Conservation (phyloP, 1,140 invertebrate species). For the Odontomachus brunneus region DNA sequence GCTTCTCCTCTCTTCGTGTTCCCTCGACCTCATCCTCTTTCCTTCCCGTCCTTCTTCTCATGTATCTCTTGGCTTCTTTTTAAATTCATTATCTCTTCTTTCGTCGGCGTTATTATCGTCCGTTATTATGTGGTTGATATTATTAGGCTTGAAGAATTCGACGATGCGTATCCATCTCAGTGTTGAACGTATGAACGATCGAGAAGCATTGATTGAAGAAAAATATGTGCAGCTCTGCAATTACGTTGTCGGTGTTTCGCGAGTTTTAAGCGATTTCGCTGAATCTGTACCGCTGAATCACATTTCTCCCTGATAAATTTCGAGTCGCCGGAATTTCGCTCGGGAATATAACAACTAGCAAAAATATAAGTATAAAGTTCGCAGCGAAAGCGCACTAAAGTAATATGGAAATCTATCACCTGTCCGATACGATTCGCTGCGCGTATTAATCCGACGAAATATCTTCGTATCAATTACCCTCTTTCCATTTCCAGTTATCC, state of each 20-base stretch:
- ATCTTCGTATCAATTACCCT: constrained; percentile 47
- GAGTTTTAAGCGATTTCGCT: no score
- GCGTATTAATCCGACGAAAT: constrained; percentile 47
- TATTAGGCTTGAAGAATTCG: constrained; percentile 17
- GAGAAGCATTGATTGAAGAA: no score
- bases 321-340: no score
- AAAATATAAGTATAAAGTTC: constrained; percentile 27
- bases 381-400: constrained; percentile 7
- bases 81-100: constrained; percentile 34
- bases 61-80: not conserved
- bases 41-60: not conserved
- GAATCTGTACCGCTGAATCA: no score
- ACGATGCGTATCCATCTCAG: not conserved
- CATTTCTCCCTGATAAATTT: no score
- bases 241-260: no score
- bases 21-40: not conserved
- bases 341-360: not conserved
- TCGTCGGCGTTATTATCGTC: constrained; percentile 48
- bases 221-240: no score
- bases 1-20: constrained; percentile 21
- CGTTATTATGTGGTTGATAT: constrained; percentile 36
- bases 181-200: not conserved
- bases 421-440: constrained; percentile 29
- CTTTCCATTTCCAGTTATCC: constrained; percentile 39
- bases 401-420: constrained; percentile 48